Evolutionary conservation across 2,113 vertebrate species (phyloP).

Genomic region (Engraulis encrasicolus): DNA sequence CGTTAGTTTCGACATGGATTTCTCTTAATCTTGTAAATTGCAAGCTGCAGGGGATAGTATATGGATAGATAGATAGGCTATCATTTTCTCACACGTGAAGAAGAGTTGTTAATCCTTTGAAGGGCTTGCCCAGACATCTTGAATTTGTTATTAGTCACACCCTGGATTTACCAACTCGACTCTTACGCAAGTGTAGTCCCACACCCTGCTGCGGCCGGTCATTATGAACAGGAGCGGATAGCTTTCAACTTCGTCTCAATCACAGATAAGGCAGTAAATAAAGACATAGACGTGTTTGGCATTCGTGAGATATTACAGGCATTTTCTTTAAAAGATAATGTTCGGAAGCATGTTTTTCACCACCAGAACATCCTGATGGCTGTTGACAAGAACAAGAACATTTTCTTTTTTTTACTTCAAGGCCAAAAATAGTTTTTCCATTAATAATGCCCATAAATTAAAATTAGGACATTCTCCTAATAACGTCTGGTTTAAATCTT

Average conservation of each 20-base stretch:
- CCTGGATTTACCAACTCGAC: background rate
- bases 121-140: background rate
- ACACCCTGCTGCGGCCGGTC: background rate
- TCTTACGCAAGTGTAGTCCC: background rate
- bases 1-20: background rate
- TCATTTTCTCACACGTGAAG: background rate
- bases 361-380: background rate
- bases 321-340: background rate
- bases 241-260: background rate
- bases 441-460: background rate
- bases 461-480: background rate
- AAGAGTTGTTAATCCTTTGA: background rate
- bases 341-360: background rate
- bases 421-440: background rate
- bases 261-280: background rate
- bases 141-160: slow-evolving; percentile 9
- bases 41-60: background rate
- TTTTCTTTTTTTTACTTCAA: background rate
- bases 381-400: background rate
- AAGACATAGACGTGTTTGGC: background rate
- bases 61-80: background rate
- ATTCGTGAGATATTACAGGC: background rate
- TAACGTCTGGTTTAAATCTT: slow-evolving; percentile 10
- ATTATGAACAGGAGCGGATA: background rate
- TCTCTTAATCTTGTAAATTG: background rate